Base-by-base conservation (phyloP, 2,888 invertebrate genomes). In the Yponomeuta malinellus region DNA sequence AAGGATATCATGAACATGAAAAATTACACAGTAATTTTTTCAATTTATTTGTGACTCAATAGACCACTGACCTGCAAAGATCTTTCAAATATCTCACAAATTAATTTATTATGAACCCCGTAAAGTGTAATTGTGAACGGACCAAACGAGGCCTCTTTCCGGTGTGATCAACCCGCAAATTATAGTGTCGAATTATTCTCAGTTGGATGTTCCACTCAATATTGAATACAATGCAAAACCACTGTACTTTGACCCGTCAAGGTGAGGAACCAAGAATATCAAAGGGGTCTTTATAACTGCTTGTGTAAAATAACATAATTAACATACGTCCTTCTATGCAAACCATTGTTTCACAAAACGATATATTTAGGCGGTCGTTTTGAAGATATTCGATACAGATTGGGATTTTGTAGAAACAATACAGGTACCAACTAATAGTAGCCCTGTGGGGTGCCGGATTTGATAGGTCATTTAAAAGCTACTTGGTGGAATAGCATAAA, bases 151-250 rank as follows among this genome's bases (percentile, higher is more conserved):
- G 81, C 85, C 79, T 82, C 84, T 88, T 89, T 88, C 88, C 88
- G 23, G 86, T 85, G 86, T 81, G 81, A 82, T 86, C 87, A 88
- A 85, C 86, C 83, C 80, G 80, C 1, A 3, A 77, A 84, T 86
- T 84, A 85, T 82, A 81, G 81, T 83, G 83, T 87, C 83, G 84
- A 83, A 83, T 81, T 83, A 82, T 79, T 82, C 84, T 81, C 84
- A 83, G 83, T 84, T 82, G 78, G 83, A 81, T 77, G 76, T 74
- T 71, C 70, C 68, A 71, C 71, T 52, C 10, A 52, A 12, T 12
- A 68, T 71, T 74, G 77, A 79, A 75, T 71, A 78, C 72, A 72
- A 72, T 64, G 64, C 63, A 59, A 69, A 63, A 70, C 70, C 59
- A 69, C 12, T 29, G 31, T 63, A 59, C n/a, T 9, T 63, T 70